Base-by-base conservation (phyloP, 2,113 vertebrate genomes). In the Poeciliopsis occidentalis region DNA sequence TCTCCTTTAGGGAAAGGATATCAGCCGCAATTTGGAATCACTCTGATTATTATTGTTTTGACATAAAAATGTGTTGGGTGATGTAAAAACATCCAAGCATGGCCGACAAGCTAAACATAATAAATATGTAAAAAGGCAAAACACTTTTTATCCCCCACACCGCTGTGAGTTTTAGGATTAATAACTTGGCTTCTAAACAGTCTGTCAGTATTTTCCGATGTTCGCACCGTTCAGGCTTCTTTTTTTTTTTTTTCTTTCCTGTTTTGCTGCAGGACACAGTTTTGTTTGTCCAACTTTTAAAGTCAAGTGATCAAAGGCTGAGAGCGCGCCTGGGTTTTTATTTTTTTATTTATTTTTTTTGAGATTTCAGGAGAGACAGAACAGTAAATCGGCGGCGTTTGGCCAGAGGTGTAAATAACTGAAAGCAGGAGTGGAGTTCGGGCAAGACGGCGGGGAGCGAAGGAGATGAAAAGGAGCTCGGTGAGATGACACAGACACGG, bases 341-440 rank as follows among this genome's bases (percentile, higher is more conserved):
- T 34, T 34, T 29, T 29, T 29, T 27, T 27, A n/a, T n/a, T n/a
- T n/a, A n/a, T 27, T 27, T 34, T 34, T 34, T 37, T 12, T n/a
- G 67, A 61, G 75, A 73, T 82, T 64, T 69, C 69, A 69, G 80
- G 71, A 57, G 66, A 78, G 69, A 60, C 37, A 11, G 72, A 39
- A 60, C 64, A 51, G 72, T 80, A 82, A 76, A 71, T 69, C 22
- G 39, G 73, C 60, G 75, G 69, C 67, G 66, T 75, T 19, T 31
- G 76, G 82, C 76, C 67, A 71, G 77, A 86, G 78, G 86, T 88
- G 86, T 79, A 85, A 87, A 87, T 88, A 88, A 85, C 79, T 85
- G 81, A 82, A 31, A 80, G 75, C 64, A 82, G 61, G 69, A 78
- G 70, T 26, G 0, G 37, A 79, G 30, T n/a, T 34, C 64, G 71